These are phyloP conservation scores for Rhingia campestris DNA, from an alignment of 2,888 invertebrate species.

Conservation along the genomic window DNA sequence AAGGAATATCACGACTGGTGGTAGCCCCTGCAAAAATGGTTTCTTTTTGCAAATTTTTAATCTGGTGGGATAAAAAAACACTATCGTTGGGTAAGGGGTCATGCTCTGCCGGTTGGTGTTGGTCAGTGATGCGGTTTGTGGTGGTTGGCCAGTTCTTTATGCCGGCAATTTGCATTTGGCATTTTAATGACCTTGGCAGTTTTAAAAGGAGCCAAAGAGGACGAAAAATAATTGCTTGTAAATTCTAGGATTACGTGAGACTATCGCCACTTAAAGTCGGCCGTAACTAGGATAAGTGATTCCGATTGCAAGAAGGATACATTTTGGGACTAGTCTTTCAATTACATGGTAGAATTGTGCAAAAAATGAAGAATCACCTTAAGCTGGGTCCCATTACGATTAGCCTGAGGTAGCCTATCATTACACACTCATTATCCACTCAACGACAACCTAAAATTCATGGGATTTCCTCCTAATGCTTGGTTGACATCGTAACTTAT, in stretches of 20 bases:
- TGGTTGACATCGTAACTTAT: conserved; percentile 43
- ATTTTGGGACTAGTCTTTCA: too few species aligned
- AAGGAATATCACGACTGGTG: conserved; percentile 26
- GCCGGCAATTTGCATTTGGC: conserved; percentile 49
- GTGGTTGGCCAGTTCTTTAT: conserved; percentile 1
- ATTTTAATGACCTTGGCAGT: conserved; percentile 53
- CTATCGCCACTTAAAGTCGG: too few species aligned
- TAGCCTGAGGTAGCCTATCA: too few species aligned
- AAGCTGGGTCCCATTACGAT: too few species aligned
- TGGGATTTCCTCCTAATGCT: conserved; percentile 2
- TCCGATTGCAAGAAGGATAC: too few species aligned
- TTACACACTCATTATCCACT: background rate
- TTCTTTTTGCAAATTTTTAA: conserved; percentile 27
- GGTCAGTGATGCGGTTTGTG: conserved; percentile 36
- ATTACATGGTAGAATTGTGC: too few species aligned
- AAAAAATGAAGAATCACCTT: too few species aligned
- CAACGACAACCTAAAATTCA: background rate
- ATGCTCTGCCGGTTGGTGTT: conserved; percentile 32
- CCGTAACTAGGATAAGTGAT: too few species aligned
- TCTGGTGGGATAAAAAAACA: conserved; percentile 44
- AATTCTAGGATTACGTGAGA: conserved; percentile 11
- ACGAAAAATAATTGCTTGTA: conserved; percentile 30
- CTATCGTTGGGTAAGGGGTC: conserved; percentile 17
- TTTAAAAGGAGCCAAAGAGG: conserved; percentile 5
- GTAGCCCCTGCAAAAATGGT: conserved; percentile 21